Percentiles rank a stretch among this genome's conserved stretches.
These are phyloP conservation scores for Gallinago jamesoni DNA, from an alignment of 2,113 vertebrate species.

Conservation along the genomic window DNA sequence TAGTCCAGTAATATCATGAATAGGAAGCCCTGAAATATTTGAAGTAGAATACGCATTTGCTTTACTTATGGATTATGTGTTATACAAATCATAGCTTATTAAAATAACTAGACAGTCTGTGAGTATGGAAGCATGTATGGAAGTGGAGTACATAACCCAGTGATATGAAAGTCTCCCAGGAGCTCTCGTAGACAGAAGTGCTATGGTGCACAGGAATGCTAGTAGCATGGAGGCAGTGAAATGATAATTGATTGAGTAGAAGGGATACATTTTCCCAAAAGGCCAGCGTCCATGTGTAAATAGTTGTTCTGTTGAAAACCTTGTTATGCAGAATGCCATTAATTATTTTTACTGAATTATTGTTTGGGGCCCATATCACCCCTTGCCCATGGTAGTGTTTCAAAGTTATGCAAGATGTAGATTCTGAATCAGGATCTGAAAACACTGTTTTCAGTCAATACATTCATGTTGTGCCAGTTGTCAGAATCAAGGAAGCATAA, in stretches of 20 bases:
- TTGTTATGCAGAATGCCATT: background rate
- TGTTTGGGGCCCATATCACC: background rate
- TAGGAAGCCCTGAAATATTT: constrained; percentile 48
- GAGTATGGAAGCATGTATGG: constrained; percentile 20
- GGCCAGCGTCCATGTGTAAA: background rate
- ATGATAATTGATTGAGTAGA: background rate
- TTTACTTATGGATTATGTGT: constrained; percentile 6
- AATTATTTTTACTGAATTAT: background rate
- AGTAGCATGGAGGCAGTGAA: background rate
- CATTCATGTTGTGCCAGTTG: background rate
- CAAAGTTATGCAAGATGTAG: background rate
- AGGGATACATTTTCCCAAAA: background rate
- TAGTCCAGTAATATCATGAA: background rate
- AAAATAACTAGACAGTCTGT: constrained; percentile 53
- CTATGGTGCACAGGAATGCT: background rate
- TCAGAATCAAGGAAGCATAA: background rate
- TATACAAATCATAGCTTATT: constrained; percentile 30
- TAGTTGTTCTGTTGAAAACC: background rate
- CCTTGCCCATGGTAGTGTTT: background rate
- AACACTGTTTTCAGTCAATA: background rate
- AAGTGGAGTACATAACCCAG: background rate
- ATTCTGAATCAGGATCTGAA: background rate
- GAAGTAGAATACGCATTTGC: constrained; percentile 14
- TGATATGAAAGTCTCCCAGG: background rate
- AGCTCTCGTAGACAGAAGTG: background rate